Evolutionary conservation across 2,797 vertebrate species (phyloP).

Genomic region (Parotocinclus haroldoi): DNA sequence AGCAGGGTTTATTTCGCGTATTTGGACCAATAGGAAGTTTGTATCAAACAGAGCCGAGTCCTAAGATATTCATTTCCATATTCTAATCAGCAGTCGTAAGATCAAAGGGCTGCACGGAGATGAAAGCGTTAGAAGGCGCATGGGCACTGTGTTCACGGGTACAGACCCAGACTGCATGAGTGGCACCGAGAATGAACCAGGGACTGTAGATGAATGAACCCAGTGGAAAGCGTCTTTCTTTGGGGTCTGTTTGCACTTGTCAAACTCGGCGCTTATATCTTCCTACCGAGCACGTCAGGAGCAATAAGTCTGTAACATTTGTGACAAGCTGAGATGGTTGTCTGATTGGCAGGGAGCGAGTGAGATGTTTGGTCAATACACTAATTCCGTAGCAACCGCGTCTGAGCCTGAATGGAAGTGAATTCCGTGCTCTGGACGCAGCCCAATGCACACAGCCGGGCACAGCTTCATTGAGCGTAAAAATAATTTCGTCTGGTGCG

Average conservation of each 20-base stretch:
- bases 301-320: constrained; percentile 45
- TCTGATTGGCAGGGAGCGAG: constrained; percentile 52
- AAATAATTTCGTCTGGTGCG: constrained; percentile 59
- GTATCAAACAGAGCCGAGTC: too few species aligned
- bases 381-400: constrained; percentile 53
- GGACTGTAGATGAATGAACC: constrained; percentile 42
- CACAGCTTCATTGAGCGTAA: constrained; percentile 54
- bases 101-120: constrained; percentile 28
- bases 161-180: constrained; percentile 28
- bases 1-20: too few species aligned
- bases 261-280: constrained; percentile 52
- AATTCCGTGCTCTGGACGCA: constrained; percentile 51
- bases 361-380: constrained; percentile 57
- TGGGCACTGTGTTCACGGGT: constrained; percentile 1
- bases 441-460: constrained; percentile 47
- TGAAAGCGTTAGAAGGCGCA: constrained; percentile 28
- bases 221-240: constrained; percentile 48
- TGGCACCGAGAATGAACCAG: constrained; percentile 31
- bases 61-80: constrained; percentile 17
- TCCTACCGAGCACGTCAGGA: constrained; percentile 45
- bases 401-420: constrained; percentile 57
- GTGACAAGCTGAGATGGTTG: constrained; percentile 53
- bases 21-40: too few species aligned
- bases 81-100: constrained; percentile 34
- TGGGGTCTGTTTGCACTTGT: constrained; percentile 55